Base-by-base conservation (phyloP, 2,888 invertebrate species). In the Blera fallax region DNA sequence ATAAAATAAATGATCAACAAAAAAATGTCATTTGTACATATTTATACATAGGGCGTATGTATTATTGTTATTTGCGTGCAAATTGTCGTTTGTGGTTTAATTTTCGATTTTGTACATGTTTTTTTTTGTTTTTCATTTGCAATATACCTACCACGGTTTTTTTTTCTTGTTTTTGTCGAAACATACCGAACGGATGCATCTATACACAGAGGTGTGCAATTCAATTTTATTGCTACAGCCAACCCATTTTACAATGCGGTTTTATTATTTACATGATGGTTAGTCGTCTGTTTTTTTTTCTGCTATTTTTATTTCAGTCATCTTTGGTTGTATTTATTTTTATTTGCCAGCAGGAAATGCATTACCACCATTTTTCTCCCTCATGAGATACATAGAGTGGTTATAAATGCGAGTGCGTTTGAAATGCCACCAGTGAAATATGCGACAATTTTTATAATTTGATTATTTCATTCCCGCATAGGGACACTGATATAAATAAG, bases 21-120 rank as follows among this genome's bases (percentile, higher is more conserved):
- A 77, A 65, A 50, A 45, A 18, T 54, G 48, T 72, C 52, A 73
- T 62, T 56, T 50, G 5, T 48, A 34, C 24, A 5, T 45, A 10
- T 21, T 10, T 64, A 18, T 40, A 60, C 34, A 48, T 64, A 50
- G 24, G 32, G 11, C 54, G 54, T 70, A 65, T 67, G 58, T 58
- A 77, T 70, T 58, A 80, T 76, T 76, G 79, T 67, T 79, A 79
- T 74, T 64, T 64, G 60, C 70, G 58, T 85, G 76, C 89, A 89
- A 91, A 91, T 90, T 90, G 88, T 88, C 90, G 88, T 89, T 88
- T 91, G 91, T 87, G 91, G 91, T 89, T 90, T 89, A 89, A 89
- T 89, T 89, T 89, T 88, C 88, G 87, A 89, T 88, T 88, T 88
- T 87, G 81, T 87, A 80, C 84, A 43, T 52, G 29, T 37, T 76